These are phyloP conservation scores for Labroides dimidiatus DNA, from an alignment of 2,797 vertebrate genomes.

Conservation along the genomic window DNA sequence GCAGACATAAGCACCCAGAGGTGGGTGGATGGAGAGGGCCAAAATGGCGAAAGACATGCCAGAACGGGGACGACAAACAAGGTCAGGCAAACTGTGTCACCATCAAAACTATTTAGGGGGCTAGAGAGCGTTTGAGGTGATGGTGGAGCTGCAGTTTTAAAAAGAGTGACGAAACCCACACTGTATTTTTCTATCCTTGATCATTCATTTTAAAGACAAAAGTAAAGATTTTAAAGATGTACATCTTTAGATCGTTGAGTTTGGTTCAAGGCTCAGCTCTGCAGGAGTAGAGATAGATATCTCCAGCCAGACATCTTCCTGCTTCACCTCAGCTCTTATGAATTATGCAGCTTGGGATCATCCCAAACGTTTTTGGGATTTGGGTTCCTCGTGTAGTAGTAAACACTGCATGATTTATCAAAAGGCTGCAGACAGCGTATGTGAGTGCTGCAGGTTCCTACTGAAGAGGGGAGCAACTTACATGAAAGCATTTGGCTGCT, in stretches of 20 bases:
- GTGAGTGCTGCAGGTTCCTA: conserved; percentile 52
- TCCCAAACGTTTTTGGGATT: conserved; percentile 51
- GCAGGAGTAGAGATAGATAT: conserved; percentile 20
- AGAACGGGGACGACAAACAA: conserved; percentile 66
- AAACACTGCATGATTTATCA: conserved; percentile 81
- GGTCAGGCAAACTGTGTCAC: conserved; percentile 72
- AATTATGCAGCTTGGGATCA: conserved; percentile 72
- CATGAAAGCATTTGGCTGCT: conserved; percentile 39
- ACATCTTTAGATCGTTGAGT: too few species aligned
- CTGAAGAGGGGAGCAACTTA: conserved; percentile 39
- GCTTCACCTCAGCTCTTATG: conserved; percentile 53
- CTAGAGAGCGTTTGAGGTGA: conserved; percentile 45
- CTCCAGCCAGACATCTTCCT: conserved; percentile 31
- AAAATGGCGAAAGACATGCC: conserved; percentile 60
- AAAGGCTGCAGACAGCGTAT: conserved; percentile 65
- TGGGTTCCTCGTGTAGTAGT: conserved; percentile 61
- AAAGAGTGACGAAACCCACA: background rate
- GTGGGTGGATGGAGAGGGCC: conserved; percentile 53
- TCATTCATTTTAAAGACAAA: too few species aligned
- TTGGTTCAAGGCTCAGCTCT: background rate
- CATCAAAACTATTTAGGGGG: conserved; percentile 38
- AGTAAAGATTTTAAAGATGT: too few species aligned
- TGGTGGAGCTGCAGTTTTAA: background rate
- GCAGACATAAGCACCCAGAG: conserved; percentile 68
- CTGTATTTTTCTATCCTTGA: background rate